These are phyloP conservation scores for Ectemnius lituratus DNA, from an alignment of 2,888 invertebrate species.

Conservation along the genomic window DNA sequence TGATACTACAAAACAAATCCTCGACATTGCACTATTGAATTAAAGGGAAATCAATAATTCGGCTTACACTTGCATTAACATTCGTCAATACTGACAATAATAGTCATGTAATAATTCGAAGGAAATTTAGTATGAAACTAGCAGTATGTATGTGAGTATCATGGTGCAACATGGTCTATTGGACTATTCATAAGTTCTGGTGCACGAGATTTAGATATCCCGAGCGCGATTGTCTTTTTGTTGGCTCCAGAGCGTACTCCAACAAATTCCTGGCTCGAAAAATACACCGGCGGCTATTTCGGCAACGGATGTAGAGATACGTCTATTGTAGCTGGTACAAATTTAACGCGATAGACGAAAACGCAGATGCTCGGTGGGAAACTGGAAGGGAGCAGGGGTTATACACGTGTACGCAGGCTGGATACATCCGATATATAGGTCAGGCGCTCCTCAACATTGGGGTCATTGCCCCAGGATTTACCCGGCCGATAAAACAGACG, in stretches of 20 bases:
- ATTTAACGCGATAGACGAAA: slow-evolving; percentile 1
- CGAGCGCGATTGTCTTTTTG: too few species aligned
- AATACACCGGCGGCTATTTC: slow-evolving; percentile 16
- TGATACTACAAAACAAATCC: too few species aligned
- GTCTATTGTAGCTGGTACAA: background rate
- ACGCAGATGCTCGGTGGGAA: slow-evolving; percentile 1
- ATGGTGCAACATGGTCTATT: too few species aligned
- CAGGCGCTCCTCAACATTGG: slow-evolving; percentile 65
- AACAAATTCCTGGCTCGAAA: background rate
- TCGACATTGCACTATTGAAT: too few species aligned
- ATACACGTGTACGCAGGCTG: slow-evolving; percentile 50
- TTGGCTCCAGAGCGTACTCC: background rate
- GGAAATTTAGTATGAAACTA: too few species aligned
- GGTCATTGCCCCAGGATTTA: slow-evolving; percentile 67
- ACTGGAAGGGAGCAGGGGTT: slow-evolving; percentile 17
- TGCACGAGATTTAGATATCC: too few species aligned
- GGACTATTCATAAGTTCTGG: too few species aligned
- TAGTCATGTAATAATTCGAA: too few species aligned
- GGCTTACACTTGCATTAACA: background rate
- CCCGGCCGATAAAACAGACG: slow-evolving; percentile 61
- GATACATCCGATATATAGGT: slow-evolving; percentile 67
- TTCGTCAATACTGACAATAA: background rate
- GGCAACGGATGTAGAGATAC: slow-evolving; percentile 25
- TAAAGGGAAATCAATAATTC: too few species aligned
- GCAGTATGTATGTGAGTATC: too few species aligned